These are phyloP conservation scores for Epizoanthus fatuus DNA, from an alignment of 92 coral and sea anemone species.

Conservation along the genomic window DNA sequence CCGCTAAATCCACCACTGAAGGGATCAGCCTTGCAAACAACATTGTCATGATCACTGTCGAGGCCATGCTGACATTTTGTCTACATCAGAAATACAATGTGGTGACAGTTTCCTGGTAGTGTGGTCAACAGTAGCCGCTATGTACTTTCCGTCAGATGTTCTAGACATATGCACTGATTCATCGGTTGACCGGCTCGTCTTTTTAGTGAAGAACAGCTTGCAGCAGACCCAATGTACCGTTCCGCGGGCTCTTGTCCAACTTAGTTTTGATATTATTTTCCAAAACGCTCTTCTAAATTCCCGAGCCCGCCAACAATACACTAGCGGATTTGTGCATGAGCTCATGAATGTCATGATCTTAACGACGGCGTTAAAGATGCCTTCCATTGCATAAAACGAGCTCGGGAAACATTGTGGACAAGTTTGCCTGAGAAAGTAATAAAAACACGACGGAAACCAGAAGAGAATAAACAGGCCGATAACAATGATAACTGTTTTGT, in stretches of 20 bases:
- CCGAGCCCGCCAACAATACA: conserved; percentile 82
- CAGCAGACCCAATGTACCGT: neutral
- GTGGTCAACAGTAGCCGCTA: neutral
- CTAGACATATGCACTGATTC: neutral
- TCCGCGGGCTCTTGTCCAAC: neutral
- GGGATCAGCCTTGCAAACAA: no score
- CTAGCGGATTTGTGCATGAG: conserved; percentile 84
- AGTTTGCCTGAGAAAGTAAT: conserved; percentile 84
- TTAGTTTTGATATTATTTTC: conserved; percentile 40
- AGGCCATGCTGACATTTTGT: no score
- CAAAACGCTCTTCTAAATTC: conserved; percentile 79
- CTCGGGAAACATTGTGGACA: conserved; percentile 83
- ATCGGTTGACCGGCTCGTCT: neutral
- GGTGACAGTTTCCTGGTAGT: no score
- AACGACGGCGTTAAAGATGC: conserved; percentile 82
- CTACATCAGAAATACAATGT: no score
- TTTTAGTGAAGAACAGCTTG: neutral
- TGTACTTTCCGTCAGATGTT: conserved; percentile 21
- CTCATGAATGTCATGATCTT: conserved; percentile 83
- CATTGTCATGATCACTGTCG: no score
- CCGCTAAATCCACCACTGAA: no score
- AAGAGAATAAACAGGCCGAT: conserved; percentile 91
- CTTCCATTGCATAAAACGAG: conserved; percentile 65
- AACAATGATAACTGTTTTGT: conserved; percentile 85
- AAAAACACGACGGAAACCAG: conserved; percentile 96